Evolutionary conservation across 1,140 invertebrate genomes (phyloP).

Genomic region (Drosophila melanogaster): DNA sequence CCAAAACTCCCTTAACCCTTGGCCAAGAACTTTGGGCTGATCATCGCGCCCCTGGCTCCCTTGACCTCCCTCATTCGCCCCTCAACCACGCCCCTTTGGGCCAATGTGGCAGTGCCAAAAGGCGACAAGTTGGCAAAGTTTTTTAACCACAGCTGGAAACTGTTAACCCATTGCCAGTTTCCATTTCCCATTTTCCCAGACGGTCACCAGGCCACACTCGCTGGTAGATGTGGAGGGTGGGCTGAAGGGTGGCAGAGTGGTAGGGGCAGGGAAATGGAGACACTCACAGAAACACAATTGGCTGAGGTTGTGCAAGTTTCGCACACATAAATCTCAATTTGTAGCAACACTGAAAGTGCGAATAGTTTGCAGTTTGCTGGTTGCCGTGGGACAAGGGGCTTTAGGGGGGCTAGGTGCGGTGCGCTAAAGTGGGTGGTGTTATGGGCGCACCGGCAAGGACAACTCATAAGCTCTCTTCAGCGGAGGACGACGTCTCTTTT

Average conservation of each 20-base stretch:
- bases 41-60: conserved; percentile 16
- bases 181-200: conserved; percentile 65
- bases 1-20: conserved; percentile 36
- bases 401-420: neutral
- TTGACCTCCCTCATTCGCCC: conserved; percentile 13
- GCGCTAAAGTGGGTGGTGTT: neutral
- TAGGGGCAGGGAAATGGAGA: neutral
- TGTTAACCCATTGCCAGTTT: conserved; percentile 66
- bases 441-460: conserved; percentile 33
- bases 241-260: neutral
- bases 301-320: conserved; percentile 78
- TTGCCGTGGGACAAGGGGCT: neutral
- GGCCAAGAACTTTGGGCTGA: conserved; percentile 29
- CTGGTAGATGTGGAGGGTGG: neutral
- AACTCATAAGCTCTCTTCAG: conserved; percentile 49
- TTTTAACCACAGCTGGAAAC: conserved; percentile 62
- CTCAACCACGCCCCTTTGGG: conserved; percentile 8
- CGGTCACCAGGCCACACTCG: conserved; percentile 62
- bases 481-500: conserved; percentile 52
- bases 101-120: conserved; percentile 65
- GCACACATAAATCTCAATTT: conserved; percentile 81
- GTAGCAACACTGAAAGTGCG: conserved; percentile 75
- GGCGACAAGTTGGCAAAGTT: conserved; percentile 74
- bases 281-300: conserved; percentile 54
- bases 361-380: conserved; percentile 67